Evolutionary conservation across 2,113 vertebrate genomes (phyloP), one percentile per base, ranked within the genome.

Genomic region (Malurus elegans): DNA sequence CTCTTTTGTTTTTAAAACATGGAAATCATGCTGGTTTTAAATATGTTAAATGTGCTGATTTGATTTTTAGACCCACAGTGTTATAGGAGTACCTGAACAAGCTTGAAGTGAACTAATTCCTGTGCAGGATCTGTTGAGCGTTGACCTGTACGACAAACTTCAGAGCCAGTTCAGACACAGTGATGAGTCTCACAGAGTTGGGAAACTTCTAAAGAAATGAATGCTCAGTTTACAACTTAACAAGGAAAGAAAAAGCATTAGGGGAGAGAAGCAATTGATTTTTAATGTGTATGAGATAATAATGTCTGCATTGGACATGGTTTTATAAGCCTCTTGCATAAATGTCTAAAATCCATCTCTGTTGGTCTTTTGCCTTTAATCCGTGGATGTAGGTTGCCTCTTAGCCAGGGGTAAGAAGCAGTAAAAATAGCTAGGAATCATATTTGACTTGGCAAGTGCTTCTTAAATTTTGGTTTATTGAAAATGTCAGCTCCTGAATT

Each of bases 381-480:
- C 86, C 2, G 0, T 15, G 38, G 32, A 87, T 94, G 47, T 82
- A 25, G n/a, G 48, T 51, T 88, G 45, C 67, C 44, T 81, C 53
- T 96, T 96, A 90, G 80, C 83, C 66, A 90, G 84, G 60, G 71
- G 86, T 83, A 75, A 78, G 85, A 96, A 84, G 73, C 53, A 60
- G 44, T 88, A 92, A 95, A 96, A 95, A 82, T 92, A 95, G 51
- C 73, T 76, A 32, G 82, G 72, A 91, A 84, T 89, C 32, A n/a
- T 50, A 71, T 88, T 86, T 86, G 79, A 70, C 67, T 86, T 88
- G 65, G 80, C 57, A 93, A 78, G 54, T 8, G n/a, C 84, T 89
- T 82, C 60, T 80, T 93, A 88, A 90, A 86, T 65, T 92, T 76
- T 84, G 54, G 21, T 83, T 90, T 89, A 86, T 79, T 93, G 83